phyloP scores from a whole-genome alignment of 2,888 invertebrate species.

The Caprella mutica region DNA sequence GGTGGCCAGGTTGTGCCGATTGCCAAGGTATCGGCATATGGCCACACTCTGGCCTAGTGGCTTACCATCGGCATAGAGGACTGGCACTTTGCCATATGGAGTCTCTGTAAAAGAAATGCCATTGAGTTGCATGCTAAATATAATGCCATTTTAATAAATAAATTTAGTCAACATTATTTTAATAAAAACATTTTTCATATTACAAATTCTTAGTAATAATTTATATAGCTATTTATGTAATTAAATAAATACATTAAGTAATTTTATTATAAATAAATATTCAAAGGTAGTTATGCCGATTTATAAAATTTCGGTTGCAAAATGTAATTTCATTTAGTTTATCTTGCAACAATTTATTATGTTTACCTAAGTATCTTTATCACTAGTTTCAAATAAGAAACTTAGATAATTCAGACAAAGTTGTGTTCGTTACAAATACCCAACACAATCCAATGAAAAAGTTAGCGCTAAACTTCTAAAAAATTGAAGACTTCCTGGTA shows the following conservation, averaged over 20 bases:
- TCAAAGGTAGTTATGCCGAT: conserved; percentile 5
- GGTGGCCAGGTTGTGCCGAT: conserved; percentile 16
- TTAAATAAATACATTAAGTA: conserved; percentile 10
- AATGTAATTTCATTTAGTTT: too few relatives aligned
- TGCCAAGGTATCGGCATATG: conserved; percentile 32
- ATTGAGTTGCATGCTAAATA: too few relatives aligned
- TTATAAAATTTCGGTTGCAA: too few relatives aligned
- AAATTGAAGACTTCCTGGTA: too few relatives aligned
- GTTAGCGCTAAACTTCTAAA: background rate
- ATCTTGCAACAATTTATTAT: conserved; percentile 1
- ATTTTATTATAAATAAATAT: conserved; percentile 10
- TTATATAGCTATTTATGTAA: conserved; percentile 10
- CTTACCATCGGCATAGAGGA: conserved; percentile 28
- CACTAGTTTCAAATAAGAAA: background rate
- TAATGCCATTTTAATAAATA: too few relatives aligned
- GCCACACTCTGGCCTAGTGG: conserved; percentile 27
- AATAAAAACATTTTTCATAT: background rate
- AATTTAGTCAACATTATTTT: background rate
- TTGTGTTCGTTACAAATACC: background rate
- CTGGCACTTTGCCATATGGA: conserved; percentile 28
- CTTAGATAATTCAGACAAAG: background rate
- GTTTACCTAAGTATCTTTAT: background rate
- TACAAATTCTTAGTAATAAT: background rate
- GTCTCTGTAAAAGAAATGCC: conserved; percentile 17
- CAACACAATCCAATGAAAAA: background rate